phyloP scores from a whole-genome alignment of 1,140 invertebrate genomes.

The Zaprionus ornatus region DNA sequence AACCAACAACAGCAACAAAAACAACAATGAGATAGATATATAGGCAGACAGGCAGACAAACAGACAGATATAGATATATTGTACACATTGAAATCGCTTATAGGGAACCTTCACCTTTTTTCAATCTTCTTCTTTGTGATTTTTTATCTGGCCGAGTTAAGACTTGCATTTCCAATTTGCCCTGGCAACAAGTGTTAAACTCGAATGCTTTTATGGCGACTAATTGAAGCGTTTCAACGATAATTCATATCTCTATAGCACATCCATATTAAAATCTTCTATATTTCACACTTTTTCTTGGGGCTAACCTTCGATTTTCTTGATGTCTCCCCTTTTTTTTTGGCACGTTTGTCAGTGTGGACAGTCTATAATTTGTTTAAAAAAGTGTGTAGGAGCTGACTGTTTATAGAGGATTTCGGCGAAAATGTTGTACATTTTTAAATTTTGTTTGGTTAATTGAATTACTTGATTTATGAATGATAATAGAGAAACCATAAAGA shows the following conservation, averaged over 20 bases:
- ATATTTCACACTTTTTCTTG: conserved; percentile 12
- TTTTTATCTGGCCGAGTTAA: conserved; percentile 19
- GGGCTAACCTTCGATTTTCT: conserved; percentile 37
- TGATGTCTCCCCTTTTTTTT: conserved; percentile 19
- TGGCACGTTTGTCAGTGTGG: conserved; percentile 32
- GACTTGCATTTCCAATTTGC: conserved; percentile 13
- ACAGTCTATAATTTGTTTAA: conserved; percentile 45
- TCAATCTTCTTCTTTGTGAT: conserved; percentile 26
- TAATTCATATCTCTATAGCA: background rate
- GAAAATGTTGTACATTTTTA: background rate
- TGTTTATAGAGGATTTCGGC: background rate
- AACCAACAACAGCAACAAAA: conserved; percentile 28
- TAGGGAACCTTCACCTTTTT: conserved; percentile 48
- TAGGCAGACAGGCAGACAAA: background rate
- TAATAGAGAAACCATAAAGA: background rate
- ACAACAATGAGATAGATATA: conserved; percentile 30
- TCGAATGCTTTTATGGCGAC: background rate
- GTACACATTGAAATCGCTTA: conserved; percentile 3
- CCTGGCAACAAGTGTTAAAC: conserved; percentile 20
- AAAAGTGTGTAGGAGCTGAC: conserved; percentile 26
- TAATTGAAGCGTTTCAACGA: background rate
- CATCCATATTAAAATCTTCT: background rate
- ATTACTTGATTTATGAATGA: no score
- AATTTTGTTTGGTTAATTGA: background rate
- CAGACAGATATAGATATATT: background rate